Conservation (phyloP, 2,888 invertebrate genomes). For the Amitus sp. region DNA sequence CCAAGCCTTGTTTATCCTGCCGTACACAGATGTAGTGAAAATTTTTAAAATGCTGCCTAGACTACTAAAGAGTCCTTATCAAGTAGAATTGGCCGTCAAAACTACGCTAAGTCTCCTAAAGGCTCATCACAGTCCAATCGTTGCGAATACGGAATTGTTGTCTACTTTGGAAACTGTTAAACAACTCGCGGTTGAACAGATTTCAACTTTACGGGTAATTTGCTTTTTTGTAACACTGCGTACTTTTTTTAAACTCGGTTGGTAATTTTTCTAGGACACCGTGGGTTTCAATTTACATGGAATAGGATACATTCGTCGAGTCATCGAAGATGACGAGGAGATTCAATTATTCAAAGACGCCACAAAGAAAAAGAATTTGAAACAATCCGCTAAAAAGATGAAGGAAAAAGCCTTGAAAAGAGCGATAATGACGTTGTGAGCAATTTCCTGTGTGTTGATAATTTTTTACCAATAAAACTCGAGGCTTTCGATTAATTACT, state of each 20-base stretch:
- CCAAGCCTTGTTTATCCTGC: constrained; percentile 86
- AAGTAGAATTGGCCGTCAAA: constrained; percentile 81
- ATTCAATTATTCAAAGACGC: constrained; percentile 84
- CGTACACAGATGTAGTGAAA: constrained; percentile 83
- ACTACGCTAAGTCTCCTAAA: constrained; percentile 80
- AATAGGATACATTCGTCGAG: constrained; percentile 78
- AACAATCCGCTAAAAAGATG: constrained; percentile 72
- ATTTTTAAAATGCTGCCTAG: constrained; percentile 78
- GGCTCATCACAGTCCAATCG: constrained; percentile 83
- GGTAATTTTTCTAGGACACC: constrained; percentile 72
- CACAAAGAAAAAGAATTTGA: constrained; percentile 71
- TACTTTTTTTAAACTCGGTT: neutral
- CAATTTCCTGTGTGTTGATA: neutral
- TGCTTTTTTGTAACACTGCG: neutral
- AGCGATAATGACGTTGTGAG: constrained; percentile 67
- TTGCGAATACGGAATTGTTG: constrained; percentile 76
- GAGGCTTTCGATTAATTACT: too few species aligned
- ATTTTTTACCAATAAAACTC: constrained; percentile 1
- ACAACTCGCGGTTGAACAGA: constrained; percentile 69
- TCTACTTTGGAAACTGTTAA: constrained; percentile 74
- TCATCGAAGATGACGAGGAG: constrained; percentile 79
- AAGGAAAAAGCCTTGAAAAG: constrained; percentile 74
- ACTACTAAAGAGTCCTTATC: constrained; percentile 74
- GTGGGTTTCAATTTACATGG: constrained; percentile 89
- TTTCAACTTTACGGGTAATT: constrained; percentile 73